phyloP scores from a whole-genome alignment of 2,888 invertebrate genomes.

The Digitonthophagus gazella region DNA sequence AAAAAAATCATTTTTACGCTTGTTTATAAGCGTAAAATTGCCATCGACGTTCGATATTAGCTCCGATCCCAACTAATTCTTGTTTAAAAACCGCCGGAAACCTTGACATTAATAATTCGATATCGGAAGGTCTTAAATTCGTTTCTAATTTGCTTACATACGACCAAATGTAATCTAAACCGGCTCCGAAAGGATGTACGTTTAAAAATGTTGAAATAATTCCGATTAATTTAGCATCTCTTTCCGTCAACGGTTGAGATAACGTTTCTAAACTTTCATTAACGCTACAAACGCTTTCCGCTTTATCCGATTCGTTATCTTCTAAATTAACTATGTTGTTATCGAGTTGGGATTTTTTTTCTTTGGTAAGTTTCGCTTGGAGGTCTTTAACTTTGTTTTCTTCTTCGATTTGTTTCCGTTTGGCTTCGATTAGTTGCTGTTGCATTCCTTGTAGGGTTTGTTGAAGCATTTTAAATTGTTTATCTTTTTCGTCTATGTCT shows the following conservation, averaged over 20 bases:
- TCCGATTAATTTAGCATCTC: conserved; percentile 77
- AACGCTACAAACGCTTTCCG: conserved; percentile 38
- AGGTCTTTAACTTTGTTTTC: conserved; percentile 56
- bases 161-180: conserved; percentile 85
- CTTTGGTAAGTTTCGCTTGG: conserved; percentile 42
- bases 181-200: conserved; percentile 91
- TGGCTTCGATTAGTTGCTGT: conserved; percentile 59
- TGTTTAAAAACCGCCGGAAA: conserved; percentile 80
- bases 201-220: conserved; percentile 86
- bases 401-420: conserved; percentile 56
- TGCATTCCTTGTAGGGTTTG: conserved; percentile 64
- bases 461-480: conserved; percentile 74
- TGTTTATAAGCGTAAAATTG: conserved; percentile 70
- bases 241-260: conserved; percentile 49
- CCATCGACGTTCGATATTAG: conserved; percentile 85
- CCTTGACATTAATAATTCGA: conserved; percentile 74
- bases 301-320: conserved; percentile 48
- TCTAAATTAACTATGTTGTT: conserved; percentile 54
- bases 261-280: conserved; percentile 43
- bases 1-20: conserved; percentile 15
- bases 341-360: conserved; percentile 35
- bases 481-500: conserved; percentile 79
- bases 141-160: conserved; percentile 83
- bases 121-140: conserved; percentile 67
- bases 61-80: conserved; percentile 77